Evolutionary conservation across 1,140 invertebrate species (phyloP).

Genomic region (Caerostris darwini): DNA sequence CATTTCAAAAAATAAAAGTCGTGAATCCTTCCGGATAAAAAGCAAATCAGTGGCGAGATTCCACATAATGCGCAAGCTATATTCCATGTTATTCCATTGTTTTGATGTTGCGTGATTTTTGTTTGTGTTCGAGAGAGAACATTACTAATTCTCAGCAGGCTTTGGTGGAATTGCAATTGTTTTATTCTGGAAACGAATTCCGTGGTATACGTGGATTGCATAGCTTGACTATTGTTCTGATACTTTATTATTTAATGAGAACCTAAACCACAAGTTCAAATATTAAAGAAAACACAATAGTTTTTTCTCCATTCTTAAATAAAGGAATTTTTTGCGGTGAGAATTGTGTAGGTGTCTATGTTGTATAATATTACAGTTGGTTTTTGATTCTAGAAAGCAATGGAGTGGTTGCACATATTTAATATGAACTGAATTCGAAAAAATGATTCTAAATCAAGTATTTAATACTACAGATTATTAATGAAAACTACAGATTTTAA

Average conservation of each 20-base stretch:
- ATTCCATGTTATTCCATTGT: conserved; percentile 10
- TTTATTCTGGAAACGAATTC: background rate
- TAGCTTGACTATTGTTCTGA: background rate
- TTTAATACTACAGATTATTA: too few relatives aligned
- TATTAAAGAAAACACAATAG: too few relatives aligned
- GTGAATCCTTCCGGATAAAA: background rate
- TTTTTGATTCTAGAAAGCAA: too few relatives aligned
- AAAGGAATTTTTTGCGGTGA: too few relatives aligned
- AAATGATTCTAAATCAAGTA: too few relatives aligned
- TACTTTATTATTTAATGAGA: background rate
- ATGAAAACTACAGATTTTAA: too few relatives aligned
- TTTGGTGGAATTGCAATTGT: conserved; percentile 26
- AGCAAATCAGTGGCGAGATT: background rate
- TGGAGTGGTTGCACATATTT: too few relatives aligned
- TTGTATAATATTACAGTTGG: too few relatives aligned
- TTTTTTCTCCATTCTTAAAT: too few relatives aligned
- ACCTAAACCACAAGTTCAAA: background rate
- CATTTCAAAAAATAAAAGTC: background rate
- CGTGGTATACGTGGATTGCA: background rate
- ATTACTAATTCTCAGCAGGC: conserved; percentile 1
- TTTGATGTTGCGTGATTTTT: conserved; percentile 14
- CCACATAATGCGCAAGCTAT: background rate
- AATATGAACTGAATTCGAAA: too few relatives aligned
- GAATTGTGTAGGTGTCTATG: too few relatives aligned
- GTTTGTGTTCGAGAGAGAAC: conserved; percentile 11